phyloP scores from a whole-genome alignment of 2,797 vertebrate species.

The Macropus fuliginosus region DNA sequence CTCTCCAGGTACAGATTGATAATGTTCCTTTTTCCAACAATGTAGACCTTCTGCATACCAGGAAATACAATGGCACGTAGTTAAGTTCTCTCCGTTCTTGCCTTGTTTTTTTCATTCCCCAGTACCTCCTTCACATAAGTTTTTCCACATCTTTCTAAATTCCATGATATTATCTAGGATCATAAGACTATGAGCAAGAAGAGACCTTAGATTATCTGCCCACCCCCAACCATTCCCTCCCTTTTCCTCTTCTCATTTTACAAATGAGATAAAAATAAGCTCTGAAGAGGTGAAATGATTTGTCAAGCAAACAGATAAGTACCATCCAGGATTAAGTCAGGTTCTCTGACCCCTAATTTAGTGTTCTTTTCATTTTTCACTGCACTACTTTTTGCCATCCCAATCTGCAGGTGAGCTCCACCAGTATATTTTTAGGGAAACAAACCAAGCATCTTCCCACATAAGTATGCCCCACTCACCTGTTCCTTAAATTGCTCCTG shows the following conservation, averaged over 20 bases:
- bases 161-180: background rate
- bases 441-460: slow-evolving; percentile 30
- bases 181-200: background rate
- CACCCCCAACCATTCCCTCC: background rate
- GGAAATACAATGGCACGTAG: slow-evolving; percentile 11
- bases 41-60: background rate
- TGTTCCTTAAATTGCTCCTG: slow-evolving; percentile 95
- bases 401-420: background rate
- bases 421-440: background rate
- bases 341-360: background rate
- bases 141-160: slow-evolving; percentile 32
- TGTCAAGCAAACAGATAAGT: background rate
- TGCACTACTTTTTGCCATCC: background rate
- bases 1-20: background rate
- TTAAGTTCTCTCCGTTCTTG: slow-evolving; percentile 18
- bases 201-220: background rate
- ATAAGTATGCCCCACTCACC: slow-evolving; percentile 85
- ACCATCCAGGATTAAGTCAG: background rate
- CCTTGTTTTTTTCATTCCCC: background rate
- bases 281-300: background rate
- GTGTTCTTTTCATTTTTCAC: background rate
- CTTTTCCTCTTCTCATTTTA: background rate
- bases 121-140: slow-evolving; percentile 15
- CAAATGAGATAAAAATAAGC: background rate
- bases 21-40: slow-evolving; percentile 22